Base-by-base conservation (phyloP, 2,888 invertebrate genomes). In the Craniophora ligustri region DNA sequence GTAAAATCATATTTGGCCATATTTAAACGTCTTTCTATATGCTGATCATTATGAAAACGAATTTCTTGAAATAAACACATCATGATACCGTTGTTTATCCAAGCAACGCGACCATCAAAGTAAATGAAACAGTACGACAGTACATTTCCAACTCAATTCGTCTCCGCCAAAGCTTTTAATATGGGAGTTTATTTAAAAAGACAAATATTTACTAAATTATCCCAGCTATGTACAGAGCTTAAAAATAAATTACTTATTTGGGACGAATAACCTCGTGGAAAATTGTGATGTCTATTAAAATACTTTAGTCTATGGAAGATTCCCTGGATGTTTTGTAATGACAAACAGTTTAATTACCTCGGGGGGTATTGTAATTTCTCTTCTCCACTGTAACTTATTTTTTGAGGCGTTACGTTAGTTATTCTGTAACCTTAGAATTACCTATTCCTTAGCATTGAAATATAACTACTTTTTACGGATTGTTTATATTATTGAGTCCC, bases 201-300 rank as follows among this genome's bases (percentile, higher is more conserved):
- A 39, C 54, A 72, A 75, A 75, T 75, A 75, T 73, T 73, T 71
- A 62, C 62, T 30, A 60, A 66, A 55, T 59, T 38, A 66, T 57
- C 59, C 56, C 39, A 36, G 50, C 40, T 68, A 62, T 71, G 42
- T 71, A 62, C 66, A 23, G 56, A 71, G 66, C 58, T 65, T 54
- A 42, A 68, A 66, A 66, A 58, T 63, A 72, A 75, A 75, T 75
- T 73, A 59, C 64, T 75, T 75, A 68, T 69, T 74, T 60, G 38
- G 28, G 38, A 46, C 39, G 64, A 72, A 64, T 60, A 60, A 50
- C 55, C 63, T 51, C 46, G 60, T 39, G 53, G 58, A 55, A 58
- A 60, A 63, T 64, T 62, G 42, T 49, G 41, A 56, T 67, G 48
- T 67, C 26, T 44, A 54, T 38, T 47, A 61, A 53, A 61, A 55